Evolutionary conservation across 37 sponge, comb jelly and placozoan genomes (phyloP).

Genomic region (Halisarca cf. caerulea): DNA sequence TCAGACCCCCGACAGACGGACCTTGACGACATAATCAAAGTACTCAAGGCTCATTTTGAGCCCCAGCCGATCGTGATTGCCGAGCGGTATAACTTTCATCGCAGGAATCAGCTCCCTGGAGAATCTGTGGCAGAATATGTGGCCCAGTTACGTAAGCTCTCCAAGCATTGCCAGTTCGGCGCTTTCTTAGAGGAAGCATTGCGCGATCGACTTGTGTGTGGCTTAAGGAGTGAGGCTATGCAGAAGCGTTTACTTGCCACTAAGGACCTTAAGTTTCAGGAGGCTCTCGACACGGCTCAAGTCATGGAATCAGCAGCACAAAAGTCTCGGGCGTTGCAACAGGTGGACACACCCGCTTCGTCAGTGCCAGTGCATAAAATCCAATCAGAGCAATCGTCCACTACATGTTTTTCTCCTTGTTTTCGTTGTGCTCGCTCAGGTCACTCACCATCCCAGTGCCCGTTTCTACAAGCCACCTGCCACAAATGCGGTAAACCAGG

Average conservation of each 20-base stretch:
- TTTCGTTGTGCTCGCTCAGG: background rate
- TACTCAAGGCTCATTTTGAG: background rate
- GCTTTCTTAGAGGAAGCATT: background rate
- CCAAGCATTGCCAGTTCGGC: background rate
- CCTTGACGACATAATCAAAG: background rate
- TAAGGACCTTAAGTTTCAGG: background rate
- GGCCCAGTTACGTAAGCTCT: background rate
- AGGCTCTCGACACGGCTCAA: background rate
- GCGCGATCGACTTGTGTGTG: background rate
- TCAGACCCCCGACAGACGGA: background rate
- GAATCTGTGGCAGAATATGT: background rate
- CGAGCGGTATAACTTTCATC: conserved; percentile 4
- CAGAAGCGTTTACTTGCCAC: background rate
- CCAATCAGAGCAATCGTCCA: too few species aligned
- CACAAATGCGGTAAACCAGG: background rate
- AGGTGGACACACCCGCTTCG: too few species aligned
- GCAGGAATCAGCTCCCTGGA: background rate
- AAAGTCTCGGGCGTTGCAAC: too few species aligned
- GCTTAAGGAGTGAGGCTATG: background rate
- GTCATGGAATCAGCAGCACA: background rate
- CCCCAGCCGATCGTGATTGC: background rate
- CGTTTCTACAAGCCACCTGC: background rate
- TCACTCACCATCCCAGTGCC: background rate
- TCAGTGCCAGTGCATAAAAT: background rate
- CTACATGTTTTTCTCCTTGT: too few species aligned